phyloP scores from a whole-genome alignment of 2,888 invertebrate genomes.

The Encarsia formosa region DNA sequence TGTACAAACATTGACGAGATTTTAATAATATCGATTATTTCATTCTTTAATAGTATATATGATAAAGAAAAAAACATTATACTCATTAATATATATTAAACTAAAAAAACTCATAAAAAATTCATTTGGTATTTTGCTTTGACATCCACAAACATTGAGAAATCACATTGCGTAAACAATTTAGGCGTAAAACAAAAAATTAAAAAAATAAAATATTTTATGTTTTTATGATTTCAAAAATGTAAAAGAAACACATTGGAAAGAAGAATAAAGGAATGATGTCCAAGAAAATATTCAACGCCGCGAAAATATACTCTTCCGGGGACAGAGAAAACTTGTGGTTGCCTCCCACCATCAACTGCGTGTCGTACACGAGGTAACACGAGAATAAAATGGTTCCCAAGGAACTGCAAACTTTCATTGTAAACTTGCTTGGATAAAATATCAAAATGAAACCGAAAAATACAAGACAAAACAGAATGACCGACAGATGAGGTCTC shows the following conservation, averaged over 20 bases:
- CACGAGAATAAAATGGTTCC: conserved; percentile 86
- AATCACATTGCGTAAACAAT: not conserved
- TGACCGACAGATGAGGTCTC: conserved; percentile 74
- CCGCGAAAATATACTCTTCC: conserved; percentile 92
- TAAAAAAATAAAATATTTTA: too few species aligned
- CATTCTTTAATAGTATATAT: too few species aligned
- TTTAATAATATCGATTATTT: too few species aligned
- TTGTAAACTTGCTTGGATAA: conserved; percentile 44
- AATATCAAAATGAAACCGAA: conserved; percentile 74
- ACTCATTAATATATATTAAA: too few species aligned
- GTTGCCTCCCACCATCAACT: conserved; percentile 84
- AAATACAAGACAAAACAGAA: conserved; percentile 68
- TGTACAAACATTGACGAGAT: too few species aligned
- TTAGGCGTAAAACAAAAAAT: not conserved
- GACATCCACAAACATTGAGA: too few species aligned
- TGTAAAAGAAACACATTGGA: conserved; percentile 80
- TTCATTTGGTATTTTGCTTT: too few species aligned
- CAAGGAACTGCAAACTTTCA: conserved; percentile 69
- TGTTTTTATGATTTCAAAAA: too few species aligned
- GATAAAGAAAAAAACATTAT: too few species aligned
- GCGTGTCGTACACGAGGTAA: conserved; percentile 88
- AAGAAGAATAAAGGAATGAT: conserved; percentile 68
- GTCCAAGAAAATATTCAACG: conserved; percentile 84
- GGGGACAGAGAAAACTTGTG: conserved; percentile 88
- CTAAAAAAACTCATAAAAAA: too few species aligned